Percentiles rank a stretch among this genome's conserved stretches.
phyloP scores from a whole-genome alignment of 2,797 vertebrate species.

The Semotilus atromaculatus region DNA sequence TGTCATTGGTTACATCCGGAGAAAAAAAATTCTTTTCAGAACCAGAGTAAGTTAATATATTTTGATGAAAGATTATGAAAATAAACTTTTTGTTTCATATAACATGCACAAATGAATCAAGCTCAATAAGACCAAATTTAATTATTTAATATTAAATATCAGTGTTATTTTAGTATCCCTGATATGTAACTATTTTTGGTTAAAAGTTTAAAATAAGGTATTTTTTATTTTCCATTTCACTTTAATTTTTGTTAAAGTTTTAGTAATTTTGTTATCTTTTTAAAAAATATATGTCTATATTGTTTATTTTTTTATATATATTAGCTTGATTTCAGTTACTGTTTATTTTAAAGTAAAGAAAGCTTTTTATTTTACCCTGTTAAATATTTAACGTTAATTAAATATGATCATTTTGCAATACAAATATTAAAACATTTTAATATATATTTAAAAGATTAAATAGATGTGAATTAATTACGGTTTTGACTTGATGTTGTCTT shows the following conservation, averaged over 20 bases:
- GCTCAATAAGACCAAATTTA: not conserved
- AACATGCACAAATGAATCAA: not conserved
- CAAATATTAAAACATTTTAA: too few species aligned
- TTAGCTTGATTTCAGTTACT: not conserved
- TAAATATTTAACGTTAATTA: not conserved
- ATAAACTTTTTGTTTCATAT: not conserved
- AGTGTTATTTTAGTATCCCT: not conserved
- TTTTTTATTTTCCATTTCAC: not conserved
- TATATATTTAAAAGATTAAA: not conserved
- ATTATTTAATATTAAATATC: not conserved
- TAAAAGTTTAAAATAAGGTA: not conserved
- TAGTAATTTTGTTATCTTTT: not conserved
- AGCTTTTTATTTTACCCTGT: not conserved
- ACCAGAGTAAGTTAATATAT: too few species aligned
- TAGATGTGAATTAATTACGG: not conserved
- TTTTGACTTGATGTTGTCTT: not conserved
- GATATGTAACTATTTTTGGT: not conserved
- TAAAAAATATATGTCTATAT: not conserved
- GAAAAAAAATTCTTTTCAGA: fast-evolving
- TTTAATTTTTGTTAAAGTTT: not conserved
- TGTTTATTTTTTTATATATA: not conserved
- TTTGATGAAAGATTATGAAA: not conserved
- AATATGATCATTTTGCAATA: not conserved
- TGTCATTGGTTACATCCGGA: not conserved
- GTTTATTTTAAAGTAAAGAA: not conserved